These are phyloP conservation scores for Eira barbara DNA, from an alignment of 2,113 vertebrate genomes.

Conservation along the genomic window DNA sequence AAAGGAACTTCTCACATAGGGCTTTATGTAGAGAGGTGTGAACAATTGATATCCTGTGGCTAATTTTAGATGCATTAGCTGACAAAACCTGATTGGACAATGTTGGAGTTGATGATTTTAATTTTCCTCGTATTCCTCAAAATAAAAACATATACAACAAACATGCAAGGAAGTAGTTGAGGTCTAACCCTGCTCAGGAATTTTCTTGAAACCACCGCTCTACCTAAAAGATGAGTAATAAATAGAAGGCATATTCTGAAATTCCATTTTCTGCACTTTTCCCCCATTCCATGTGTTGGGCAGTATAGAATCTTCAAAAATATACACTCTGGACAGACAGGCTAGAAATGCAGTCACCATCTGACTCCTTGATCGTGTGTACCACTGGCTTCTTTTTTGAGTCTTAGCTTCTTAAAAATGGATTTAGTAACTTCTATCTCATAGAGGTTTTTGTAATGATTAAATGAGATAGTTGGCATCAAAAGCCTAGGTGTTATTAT, in stretches of 20 bases:
- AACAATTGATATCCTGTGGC: not conserved
- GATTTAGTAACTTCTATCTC: not conserved
- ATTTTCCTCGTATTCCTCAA: not conserved
- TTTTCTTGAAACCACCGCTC: not conserved
- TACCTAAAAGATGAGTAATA: not conserved
- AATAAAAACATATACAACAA: not conserved
- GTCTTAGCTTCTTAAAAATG: not conserved
- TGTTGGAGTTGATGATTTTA: not conserved
- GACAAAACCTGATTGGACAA: not conserved
- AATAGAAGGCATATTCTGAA: not conserved
- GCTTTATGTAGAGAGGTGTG: not conserved
- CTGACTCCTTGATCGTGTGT: too few species aligned
- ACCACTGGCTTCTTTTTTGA: not conserved
- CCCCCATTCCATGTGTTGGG: not conserved
- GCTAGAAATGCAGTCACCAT: not conserved
- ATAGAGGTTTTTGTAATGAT: not conserved
- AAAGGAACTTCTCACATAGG: not conserved
- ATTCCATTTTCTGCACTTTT: not conserved
- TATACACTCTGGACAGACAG: not conserved
- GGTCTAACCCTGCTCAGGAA: rapidly evolving
- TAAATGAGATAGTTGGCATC: not conserved
- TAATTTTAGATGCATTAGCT: not conserved
- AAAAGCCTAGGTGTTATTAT: not conserved
- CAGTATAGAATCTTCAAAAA: not conserved
- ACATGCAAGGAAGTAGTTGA: not conserved